Evolutionary conservation across 2,888 invertebrate species (phyloP), one percentile per base, ranked within the genome.

Genomic region (Folsomia manolachei): DNA sequence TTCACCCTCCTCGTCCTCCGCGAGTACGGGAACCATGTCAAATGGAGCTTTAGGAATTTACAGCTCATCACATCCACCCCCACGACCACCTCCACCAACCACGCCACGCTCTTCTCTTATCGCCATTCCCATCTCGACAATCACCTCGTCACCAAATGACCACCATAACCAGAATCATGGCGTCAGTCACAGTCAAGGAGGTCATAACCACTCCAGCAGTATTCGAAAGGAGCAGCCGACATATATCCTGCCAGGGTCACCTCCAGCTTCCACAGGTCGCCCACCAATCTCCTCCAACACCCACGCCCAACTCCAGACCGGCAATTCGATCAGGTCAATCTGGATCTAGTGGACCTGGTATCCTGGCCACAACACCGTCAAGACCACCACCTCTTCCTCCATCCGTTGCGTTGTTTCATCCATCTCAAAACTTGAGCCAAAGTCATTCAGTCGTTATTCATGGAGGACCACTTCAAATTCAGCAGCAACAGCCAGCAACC

Each of bases 11-110:
- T n/a, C 60, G 4, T 60, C 9, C 60, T 4, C 60, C 60, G n/a
- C 4, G 4, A n/a, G 60, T 4, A n/a, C 9, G n/a, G 21, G 19
- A 60, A 21, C 60, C n/a, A 71, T 71, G 7, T 27, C 64, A 0
- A 70, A 71, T 23, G 71, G 71, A 63, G 73, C 73, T 0, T 69
- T 71, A 2, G 71, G 71, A 11, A 69, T 66, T 60, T 60, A n/a
- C n/a, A 60, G 7, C 60, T 60, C 19, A 63, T 69, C 27, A 68
- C 73, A 53, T 56, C 70, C 2, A 61, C 64, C 2, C 26, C 23
- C 19, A 69, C 53, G 51, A 66, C 68, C 21, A 24, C 64, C 51
- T 21, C 39, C 63, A 0, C 52, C 63, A 2, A 56, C 72, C 65
- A 65, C 24, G 27, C 25, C 64, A 23, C n/a, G 26, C 64, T 27